These are phyloP conservation scores for Chrysopa pallens DNA, from an alignment of 1,140 invertebrate species.

Conservation along the genomic window DNA sequence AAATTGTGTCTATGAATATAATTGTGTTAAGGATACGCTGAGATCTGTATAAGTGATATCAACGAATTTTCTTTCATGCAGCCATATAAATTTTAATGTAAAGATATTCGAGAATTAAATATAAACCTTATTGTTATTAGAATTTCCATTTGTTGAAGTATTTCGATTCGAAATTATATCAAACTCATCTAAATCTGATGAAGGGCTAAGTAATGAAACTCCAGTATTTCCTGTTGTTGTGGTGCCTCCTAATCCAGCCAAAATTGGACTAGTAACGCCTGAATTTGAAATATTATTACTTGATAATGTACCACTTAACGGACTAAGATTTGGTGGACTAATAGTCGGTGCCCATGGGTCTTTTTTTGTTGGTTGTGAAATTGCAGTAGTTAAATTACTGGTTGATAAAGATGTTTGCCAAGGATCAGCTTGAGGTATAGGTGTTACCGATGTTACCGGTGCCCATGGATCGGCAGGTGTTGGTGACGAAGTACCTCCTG, in stretches of 20 bases:
- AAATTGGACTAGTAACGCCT: neutral
- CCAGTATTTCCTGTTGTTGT: neutral
- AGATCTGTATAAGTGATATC: too few species aligned
- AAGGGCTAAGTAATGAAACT: conserved; percentile 23
- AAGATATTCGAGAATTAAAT: too few species aligned
- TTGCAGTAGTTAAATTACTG: conserved; percentile 8
- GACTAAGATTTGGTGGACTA: neutral
- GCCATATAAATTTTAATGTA: too few species aligned
- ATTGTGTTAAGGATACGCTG: too few species aligned
- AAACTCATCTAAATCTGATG: conserved; percentile 66
- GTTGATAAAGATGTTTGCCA: conserved; percentile 27
- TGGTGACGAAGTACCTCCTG: conserved; percentile 1
- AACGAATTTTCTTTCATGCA: too few species aligned
- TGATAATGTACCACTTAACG: neutral
- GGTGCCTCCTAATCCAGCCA: neutral
- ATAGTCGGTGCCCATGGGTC: conserved; percentile 29
- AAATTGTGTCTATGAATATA: too few species aligned
- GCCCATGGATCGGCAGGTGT: conserved; percentile 4
- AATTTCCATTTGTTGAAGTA: conserved; percentile 6
- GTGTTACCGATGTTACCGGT: conserved; percentile 5
- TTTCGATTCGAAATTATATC: conserved; percentile 59
- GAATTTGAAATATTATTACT: neutral
- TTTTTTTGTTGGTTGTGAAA: conserved; percentile 14
- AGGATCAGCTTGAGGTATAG: conserved; percentile 28
- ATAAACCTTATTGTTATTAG: conserved; percentile 3